Percentiles rank a stretch among this genome's conserved stretches.
Conservation (phyloP, 2,888 invertebrate genomes). For the Ormyrus labotus region DNA sequence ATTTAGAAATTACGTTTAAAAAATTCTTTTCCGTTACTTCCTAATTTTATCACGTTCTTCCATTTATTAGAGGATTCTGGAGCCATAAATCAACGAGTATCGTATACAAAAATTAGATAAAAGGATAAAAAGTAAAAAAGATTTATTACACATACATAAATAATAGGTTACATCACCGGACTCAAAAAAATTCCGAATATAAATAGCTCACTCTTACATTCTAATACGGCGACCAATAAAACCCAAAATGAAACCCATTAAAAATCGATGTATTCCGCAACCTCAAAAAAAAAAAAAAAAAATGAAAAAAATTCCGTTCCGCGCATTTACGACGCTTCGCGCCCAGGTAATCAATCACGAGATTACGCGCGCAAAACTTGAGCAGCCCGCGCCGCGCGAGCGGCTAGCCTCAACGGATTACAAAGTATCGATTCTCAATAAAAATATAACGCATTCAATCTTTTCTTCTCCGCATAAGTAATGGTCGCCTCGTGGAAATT, state of each 20-base stretch:
- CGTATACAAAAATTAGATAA: too few relatives aligned
- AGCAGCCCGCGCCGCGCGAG: neutral
- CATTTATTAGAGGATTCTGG: too few relatives aligned
- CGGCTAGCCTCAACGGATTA: conserved; percentile 3
- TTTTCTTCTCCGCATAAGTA: conserved; percentile 20
- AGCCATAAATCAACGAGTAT: too few relatives aligned
- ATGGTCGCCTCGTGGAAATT: neutral
- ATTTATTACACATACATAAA: too few relatives aligned
- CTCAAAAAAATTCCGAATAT: too few relatives aligned
- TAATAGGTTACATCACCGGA: too few relatives aligned
- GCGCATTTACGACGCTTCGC: neutral
- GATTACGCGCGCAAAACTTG: conserved; percentile 6
- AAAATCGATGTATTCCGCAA: neutral
- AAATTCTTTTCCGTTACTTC: neutral
- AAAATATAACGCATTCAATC: conserved; percentile 37
- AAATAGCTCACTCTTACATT: too few relatives aligned
- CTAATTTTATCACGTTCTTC: neutral
- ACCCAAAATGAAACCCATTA: neutral
- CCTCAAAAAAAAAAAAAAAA: neutral
- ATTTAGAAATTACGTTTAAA: too few relatives aligned
- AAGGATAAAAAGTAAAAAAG: too few relatives aligned
- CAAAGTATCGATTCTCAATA: conserved; percentile 39
- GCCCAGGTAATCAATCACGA: conserved; percentile 37
- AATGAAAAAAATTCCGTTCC: neutral
- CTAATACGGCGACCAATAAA: too few relatives aligned